Evolutionary conservation across 2,113 vertebrate genomes (phyloP).

Genomic region (Antechinus flavipes): DNA sequence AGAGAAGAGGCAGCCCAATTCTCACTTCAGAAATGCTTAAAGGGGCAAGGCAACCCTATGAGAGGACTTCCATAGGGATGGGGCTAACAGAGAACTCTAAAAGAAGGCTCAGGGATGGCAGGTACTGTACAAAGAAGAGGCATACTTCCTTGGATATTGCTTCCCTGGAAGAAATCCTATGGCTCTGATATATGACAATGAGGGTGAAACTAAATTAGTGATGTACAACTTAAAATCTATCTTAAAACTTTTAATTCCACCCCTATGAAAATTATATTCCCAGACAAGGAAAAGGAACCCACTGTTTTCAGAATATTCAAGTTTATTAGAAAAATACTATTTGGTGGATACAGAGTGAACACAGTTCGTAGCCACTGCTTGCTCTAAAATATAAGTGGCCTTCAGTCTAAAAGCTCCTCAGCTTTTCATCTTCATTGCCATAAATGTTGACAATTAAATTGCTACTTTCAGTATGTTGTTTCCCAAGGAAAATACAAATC

Average conservation of each 20-base stretch:
- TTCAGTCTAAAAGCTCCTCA: slow-evolving; percentile 50
- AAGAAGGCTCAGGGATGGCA: background rate
- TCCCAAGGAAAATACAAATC: slow-evolving; percentile 51
- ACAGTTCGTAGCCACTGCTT: slow-evolving; percentile 32
- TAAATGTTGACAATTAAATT: slow-evolving; percentile 57
- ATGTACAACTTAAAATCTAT: slow-evolving; percentile 73
- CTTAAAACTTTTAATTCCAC: slow-evolving; percentile 80
- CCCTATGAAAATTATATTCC: slow-evolving; percentile 69
- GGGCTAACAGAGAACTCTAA: background rate
- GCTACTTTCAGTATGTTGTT: slow-evolving; percentile 39
- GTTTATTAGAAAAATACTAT: slow-evolving; percentile 80
- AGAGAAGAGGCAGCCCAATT: background rate
- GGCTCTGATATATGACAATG: background rate
- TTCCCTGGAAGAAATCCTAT: background rate
- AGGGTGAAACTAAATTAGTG: slow-evolving; percentile 62
- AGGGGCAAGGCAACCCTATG: background rate
- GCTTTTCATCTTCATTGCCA: slow-evolving; percentile 55
- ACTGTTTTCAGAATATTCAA: slow-evolving; percentile 78
- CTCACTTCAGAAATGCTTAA: background rate
- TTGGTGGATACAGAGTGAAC: slow-evolving; percentile 76
- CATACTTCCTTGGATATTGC: background rate
- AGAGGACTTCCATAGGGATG: background rate
- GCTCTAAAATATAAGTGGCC: slow-evolving; percentile 36
- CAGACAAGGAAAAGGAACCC: slow-evolving; percentile 21
- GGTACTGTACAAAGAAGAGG: background rate